Evolutionary conservation across 2,797 vertebrate genomes (phyloP).

Genomic region (Myripristis murdjan): DNA sequence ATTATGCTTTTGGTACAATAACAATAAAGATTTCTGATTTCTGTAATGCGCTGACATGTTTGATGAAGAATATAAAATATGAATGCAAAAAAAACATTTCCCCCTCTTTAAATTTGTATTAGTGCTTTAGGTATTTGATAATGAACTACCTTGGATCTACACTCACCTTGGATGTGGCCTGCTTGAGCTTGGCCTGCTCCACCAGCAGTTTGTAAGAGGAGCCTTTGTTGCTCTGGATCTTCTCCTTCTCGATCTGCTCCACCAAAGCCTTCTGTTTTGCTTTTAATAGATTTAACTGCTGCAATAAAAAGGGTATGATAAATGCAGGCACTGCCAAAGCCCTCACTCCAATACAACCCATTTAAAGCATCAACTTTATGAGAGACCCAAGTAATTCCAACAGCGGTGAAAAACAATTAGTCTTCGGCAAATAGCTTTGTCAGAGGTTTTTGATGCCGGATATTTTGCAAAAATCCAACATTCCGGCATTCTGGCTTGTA

Average conservation of each 20-base stretch:
- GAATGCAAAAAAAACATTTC: neutral
- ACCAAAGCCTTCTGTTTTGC: constrained; percentile 99
- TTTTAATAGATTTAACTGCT: constrained; percentile 99
- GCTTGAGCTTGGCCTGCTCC: constrained; percentile 99
- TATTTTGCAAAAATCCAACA: too few species aligned
- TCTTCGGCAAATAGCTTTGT: neutral
- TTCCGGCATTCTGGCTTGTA: neutral
- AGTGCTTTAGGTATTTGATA: too few species aligned
- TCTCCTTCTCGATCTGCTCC: constrained; percentile 99
- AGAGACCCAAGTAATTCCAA: neutral
- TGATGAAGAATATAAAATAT: neutral
- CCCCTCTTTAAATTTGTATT: neutral
- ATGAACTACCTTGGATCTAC: too few species aligned
- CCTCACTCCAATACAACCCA: neutral
- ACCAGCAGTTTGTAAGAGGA: constrained; percentile 99
- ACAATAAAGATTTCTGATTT: too few species aligned
- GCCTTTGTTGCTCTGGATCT: constrained; percentile 99
- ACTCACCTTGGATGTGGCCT: constrained; percentile 98
- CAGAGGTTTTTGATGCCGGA: too few species aligned
- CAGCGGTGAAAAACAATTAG: neutral
- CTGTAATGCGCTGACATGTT: neutral
- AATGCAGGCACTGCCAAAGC: constrained; percentile 55
- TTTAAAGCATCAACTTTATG: neutral
- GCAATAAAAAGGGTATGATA: constrained; percentile 80
- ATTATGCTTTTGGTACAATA: too few species aligned